phyloP scores from a whole-genome alignment of 2,113 vertebrate genomes.

The Cebus imitator region DNA sequence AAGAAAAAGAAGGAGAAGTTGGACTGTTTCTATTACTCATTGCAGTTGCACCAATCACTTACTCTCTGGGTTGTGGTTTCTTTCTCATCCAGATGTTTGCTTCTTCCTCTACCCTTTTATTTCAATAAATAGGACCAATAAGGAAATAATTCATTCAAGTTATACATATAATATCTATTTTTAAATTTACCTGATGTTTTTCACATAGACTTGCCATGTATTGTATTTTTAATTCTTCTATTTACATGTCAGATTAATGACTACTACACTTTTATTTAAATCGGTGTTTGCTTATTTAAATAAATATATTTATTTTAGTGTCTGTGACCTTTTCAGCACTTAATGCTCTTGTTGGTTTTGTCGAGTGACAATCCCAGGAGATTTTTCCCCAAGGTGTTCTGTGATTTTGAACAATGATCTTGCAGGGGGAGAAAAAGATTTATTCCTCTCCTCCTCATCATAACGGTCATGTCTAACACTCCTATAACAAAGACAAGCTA shows the following conservation, averaged over 20 bases:
- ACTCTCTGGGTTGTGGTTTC: not conserved
- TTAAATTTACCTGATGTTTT: not conserved
- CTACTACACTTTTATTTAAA: not conserved
- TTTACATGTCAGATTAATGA: not conserved
- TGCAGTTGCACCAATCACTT: not conserved
- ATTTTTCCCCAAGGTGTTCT: not conserved
- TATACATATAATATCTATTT: not conserved
- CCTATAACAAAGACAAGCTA: not conserved
- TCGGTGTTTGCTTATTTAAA: not conserved
- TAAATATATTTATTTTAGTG: not conserved
- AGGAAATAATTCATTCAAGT: not conserved
- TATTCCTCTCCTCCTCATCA: not conserved
- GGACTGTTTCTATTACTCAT: not conserved
- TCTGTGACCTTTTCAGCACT: not conserved
- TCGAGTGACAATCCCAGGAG: not conserved
- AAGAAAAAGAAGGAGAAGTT: not conserved
- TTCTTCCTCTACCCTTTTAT: not conserved
- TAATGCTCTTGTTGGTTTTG: not conserved
- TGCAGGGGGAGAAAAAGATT: not conserved
- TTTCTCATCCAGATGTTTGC: not conserved
- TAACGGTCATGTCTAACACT: not conserved
- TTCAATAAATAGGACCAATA: not conserved
- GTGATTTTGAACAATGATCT: not conserved
- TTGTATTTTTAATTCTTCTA: not conserved
- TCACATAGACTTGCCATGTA: not conserved